phyloP scores from a whole-genome alignment of 2,113 vertebrate species.

The Sminthopsis crassicaudata region DNA sequence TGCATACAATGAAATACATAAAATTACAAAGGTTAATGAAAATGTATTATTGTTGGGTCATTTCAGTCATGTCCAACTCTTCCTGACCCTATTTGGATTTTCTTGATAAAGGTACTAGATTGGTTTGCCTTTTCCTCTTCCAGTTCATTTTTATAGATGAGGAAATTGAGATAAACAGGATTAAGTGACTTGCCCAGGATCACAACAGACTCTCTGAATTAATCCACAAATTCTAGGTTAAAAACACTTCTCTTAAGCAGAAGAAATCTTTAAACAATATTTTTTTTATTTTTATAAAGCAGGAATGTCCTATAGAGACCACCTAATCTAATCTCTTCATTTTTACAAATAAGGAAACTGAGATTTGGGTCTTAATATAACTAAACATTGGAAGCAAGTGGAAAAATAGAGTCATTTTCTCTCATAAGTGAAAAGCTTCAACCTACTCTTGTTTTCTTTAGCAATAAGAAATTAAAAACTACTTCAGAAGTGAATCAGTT shows the following conservation, averaged over 20 bases:
- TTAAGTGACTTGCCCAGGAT: too few species aligned
- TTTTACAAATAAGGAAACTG: neutral
- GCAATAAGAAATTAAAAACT: constrained; percentile 46
- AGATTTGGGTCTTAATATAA: neutral
- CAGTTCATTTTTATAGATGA: neutral
- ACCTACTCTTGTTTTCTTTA: neutral
- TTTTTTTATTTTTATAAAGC: neutral
- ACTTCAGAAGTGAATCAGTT: constrained; percentile 72
- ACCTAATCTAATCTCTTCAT: neutral
- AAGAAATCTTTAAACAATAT: neutral
- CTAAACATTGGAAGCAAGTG: neutral
- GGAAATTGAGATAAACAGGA: too few species aligned
- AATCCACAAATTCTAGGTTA: neutral
- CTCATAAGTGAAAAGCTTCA: neutral
- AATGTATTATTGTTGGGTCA: neutral
- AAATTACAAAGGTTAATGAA: neutral
- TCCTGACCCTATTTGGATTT: neutral
- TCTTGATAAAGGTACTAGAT: neutral
- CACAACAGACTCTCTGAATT: neutral
- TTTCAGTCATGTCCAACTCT: neutral
- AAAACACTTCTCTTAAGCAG: neutral
- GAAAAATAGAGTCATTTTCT: neutral
- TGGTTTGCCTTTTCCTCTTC: neutral
- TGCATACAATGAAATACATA: neutral
- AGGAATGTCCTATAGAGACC: neutral